Conservation (phyloP, 2,888 invertebrate genomes). For the Tuberolachnus salignus region DNA sequence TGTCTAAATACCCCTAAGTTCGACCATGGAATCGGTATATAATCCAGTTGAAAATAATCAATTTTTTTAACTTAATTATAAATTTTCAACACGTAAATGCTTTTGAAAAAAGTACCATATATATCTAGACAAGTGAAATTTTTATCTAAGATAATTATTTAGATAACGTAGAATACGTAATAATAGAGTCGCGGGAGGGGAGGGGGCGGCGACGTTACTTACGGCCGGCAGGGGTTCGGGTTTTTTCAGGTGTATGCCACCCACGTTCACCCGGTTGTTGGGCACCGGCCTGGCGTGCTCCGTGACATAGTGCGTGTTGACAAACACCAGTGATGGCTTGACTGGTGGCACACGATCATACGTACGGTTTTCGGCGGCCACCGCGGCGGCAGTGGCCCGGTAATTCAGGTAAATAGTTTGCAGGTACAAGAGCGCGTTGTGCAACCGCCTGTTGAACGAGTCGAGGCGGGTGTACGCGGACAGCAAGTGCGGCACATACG, state of each 20-base stretch:
- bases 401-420: not conserved
- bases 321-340: constrained; percentile 19
- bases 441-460: not conserved
- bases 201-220: not conserved
- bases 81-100: too few species aligned
- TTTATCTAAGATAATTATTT: too few species aligned
- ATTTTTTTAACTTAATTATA: too few species aligned
- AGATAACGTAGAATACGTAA: too few species aligned
- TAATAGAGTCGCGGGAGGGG: too few species aligned
- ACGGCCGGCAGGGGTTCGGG: constrained; percentile 18
- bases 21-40: too few species aligned
- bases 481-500: constrained; percentile 1
- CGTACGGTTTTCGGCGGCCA: not conserved
- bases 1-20: too few species aligned
- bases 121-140: too few species aligned
- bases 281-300: constrained; percentile 17
- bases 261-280: constrained; percentile 19
- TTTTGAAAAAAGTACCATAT: too few species aligned
- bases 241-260: constrained; percentile 8
- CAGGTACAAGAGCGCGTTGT: constrained; percentile 16
- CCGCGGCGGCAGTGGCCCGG: not conserved
- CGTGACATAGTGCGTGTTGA: constrained; percentile 33
- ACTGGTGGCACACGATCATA: not conserved
- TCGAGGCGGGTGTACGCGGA: not conserved
- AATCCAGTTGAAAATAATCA: too few species aligned